These are phyloP conservation scores for Pachyramphus minor DNA, from an alignment of 2,113 vertebrate genomes.

Conservation along the genomic window DNA sequence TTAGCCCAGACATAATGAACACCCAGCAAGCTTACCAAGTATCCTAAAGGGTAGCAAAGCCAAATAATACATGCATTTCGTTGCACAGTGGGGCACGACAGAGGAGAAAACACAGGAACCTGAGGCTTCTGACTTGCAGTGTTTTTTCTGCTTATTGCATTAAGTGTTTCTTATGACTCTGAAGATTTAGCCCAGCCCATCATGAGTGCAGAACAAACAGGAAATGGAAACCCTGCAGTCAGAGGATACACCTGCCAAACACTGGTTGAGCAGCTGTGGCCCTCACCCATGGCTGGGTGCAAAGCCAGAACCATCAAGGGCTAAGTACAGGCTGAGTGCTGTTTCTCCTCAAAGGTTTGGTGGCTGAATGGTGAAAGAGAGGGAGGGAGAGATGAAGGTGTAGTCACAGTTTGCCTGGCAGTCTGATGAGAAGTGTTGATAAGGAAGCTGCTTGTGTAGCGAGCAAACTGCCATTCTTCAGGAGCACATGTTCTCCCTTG, in stretches of 20 bases:
- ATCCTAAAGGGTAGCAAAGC: not conserved
- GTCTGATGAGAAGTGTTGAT: not conserved
- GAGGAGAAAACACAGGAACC: not conserved
- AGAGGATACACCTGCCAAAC: constrained; percentile 67
- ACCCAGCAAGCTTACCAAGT: not conserved
- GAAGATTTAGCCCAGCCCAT: constrained; percentile 19
- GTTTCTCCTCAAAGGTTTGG: not conserved
- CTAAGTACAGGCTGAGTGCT: not conserved
- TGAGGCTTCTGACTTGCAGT: not conserved
- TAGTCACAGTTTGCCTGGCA: constrained; percentile 26
- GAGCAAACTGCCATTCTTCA: not conserved
- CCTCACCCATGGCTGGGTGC: constrained; percentile 9
- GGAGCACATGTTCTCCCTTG: not conserved
- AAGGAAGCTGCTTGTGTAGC: not conserved
- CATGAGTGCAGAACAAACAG: constrained; percentile 55
- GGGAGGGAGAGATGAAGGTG: not conserved
- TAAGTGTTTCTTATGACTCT: not conserved
- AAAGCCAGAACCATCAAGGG: not conserved
- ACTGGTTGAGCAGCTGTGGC: constrained; percentile 37
- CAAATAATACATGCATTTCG: not conserved
- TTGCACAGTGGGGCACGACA: not conserved
- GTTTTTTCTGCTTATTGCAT: not conserved
- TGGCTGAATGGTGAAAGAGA: not conserved
- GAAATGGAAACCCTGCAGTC: constrained; percentile 50
- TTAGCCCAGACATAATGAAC: not conserved